A percentile compares a stretch with the other conserved stretches of the same genome.
Conservation (phyloP, 1,140 invertebrate species). For the Periplaneta americana region DNA sequence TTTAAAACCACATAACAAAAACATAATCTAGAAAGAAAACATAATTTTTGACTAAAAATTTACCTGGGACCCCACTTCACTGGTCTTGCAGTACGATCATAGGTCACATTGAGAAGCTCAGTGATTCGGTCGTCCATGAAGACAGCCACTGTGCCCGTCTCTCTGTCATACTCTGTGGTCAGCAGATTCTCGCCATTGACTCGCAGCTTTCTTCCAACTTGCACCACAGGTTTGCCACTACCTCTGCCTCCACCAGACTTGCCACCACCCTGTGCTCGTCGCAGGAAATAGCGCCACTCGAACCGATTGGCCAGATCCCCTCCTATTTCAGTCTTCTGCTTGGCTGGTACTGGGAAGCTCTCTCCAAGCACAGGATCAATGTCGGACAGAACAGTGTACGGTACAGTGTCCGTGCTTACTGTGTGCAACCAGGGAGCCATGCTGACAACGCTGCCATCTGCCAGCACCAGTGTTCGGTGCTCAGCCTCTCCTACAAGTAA, state of each 20-base stretch:
- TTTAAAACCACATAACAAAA: too few relatives aligned
- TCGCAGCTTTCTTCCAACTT: slow-evolving; percentile 76
- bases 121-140: slow-evolving; percentile 79
- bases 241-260: slow-evolving; percentile 40
- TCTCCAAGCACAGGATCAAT: slow-evolving; percentile 78
- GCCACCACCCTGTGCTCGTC: slow-evolving; percentile 50
- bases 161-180: slow-evolving; percentile 88
- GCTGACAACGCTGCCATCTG: slow-evolving; percentile 73
- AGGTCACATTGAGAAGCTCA: slow-evolving; percentile 86
- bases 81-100: slow-evolving; percentile 85
- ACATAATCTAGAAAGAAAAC: too few relatives aligned
- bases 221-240: slow-evolving; percentile 56
- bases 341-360: slow-evolving; percentile 84
- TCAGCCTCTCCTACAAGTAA: slow-evolving; percentile 59
- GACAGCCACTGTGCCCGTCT: slow-evolving; percentile 81
- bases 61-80: slow-evolving; percentile 80
- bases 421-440: slow-evolving; percentile 77
- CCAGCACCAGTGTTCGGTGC: slow-evolving; percentile 69
- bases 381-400: slow-evolving; percentile 76
- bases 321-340: slow-evolving; percentile 77
- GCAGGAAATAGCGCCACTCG: slow-evolving; percentile 89
- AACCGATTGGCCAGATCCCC: slow-evolving; percentile 88
- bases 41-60: not conserved
- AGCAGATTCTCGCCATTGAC: slow-evolving; percentile 89
- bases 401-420: slow-evolving; percentile 79